A percentile compares a stretch with the other conserved stretches of the same genome.
These are phyloP conservation scores for Limonius californicus DNA, from an alignment of 1,140 invertebrate species.

Conservation along the genomic window DNA sequence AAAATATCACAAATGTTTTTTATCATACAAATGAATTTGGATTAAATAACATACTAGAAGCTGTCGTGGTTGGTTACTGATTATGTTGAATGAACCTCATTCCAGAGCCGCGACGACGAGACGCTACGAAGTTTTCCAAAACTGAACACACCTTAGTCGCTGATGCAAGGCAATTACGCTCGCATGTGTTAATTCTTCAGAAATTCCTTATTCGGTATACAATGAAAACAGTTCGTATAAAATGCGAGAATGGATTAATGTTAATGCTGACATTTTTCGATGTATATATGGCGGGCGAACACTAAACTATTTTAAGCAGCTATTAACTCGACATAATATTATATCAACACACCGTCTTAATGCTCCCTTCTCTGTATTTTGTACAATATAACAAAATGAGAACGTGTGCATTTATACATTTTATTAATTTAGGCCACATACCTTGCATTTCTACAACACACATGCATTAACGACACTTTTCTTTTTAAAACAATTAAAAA, in stretches of 20 bases:
- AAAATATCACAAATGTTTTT: slow-evolving; percentile 12
- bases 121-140: slow-evolving; percentile 4
- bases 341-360: slow-evolving; percentile 5
- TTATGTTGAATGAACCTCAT: neutral
- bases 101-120: too few species aligned
- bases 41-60: neutral
- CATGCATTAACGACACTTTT: neutral
- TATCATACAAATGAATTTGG: slow-evolving; percentile 3
- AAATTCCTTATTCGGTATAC: neutral
- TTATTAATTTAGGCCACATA: neutral
- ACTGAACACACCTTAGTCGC: neutral
- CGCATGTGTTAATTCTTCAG: neutral
- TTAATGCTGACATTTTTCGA: slow-evolving; percentile 2
- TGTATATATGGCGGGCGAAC: slow-evolving; percentile 10
- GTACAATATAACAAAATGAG: neutral
- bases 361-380: neutral
- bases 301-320: slow-evolving; percentile 12
- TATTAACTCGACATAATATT: slow-evolving; percentile 4
- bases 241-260: slow-evolving; percentile 6
- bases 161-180: neutral
- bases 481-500: neutral
- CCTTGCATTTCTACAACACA: neutral
- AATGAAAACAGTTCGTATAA: slow-evolving; percentile 2
- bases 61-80: neutral
- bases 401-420: neutral